These are phyloP conservation scores for Tenodera sinensis DNA, from an alignment of 2,888 invertebrate species.

Conservation along the genomic window DNA sequence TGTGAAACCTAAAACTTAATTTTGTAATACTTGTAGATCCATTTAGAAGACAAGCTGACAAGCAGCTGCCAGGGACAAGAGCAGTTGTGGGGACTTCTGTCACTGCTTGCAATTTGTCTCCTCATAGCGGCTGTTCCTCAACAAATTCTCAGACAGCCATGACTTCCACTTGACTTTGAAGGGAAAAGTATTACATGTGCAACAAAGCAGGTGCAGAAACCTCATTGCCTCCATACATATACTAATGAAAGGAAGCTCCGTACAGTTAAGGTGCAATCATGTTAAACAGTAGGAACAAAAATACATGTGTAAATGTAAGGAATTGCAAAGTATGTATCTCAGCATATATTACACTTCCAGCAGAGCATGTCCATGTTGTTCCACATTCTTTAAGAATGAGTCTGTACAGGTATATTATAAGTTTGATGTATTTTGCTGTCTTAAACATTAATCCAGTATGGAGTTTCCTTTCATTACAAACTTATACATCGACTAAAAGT, in stretches of 20 bases:
- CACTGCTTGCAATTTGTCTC: slow-evolving; percentile 23
- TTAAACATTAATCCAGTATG: neutral
- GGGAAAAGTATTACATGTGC: slow-evolving; percentile 32
- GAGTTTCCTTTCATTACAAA: neutral
- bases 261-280: neutral
- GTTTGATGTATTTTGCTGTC: neutral
- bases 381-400: neutral
- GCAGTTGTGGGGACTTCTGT: neutral
- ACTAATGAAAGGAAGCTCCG: neutral
- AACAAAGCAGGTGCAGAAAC: neutral
- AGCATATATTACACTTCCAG: neutral
- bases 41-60: slow-evolving; percentile 26
- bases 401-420: neutral
- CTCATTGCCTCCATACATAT: neutral
- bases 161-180: slow-evolving; percentile 32
- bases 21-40: slow-evolving; percentile 30
- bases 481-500: neutral
- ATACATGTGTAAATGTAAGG: neutral
- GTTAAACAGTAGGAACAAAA: neutral
- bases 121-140: slow-evolving; percentile 43
- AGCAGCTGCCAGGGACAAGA: slow-evolving; percentile 13
- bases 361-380: neutral
- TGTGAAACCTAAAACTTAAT: too few relatives aligned
- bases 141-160: slow-evolving; percentile 41
- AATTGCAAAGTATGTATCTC: neutral